Base-by-base conservation (phyloP, 2,113 vertebrate species). In the Micromys minutus region DNA sequence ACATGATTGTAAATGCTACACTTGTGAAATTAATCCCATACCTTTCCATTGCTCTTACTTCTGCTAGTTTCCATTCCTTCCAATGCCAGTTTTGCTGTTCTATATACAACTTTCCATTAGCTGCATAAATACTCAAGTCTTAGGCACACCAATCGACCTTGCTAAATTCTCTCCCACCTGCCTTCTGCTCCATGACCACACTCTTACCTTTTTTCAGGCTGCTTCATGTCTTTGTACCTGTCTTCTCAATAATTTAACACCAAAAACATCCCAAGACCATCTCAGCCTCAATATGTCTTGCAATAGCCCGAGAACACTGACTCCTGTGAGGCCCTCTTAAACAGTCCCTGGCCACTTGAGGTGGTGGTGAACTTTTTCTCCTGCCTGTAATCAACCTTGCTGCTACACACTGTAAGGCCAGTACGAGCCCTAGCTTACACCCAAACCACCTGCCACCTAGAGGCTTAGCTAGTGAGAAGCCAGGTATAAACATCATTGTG, bases 181-280 rank as follows among this genome's bases (percentile, higher is more conserved):
- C 24, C 13, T 95, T 92, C 65, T n/a, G 52, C n/a, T 39, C n/a
- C 9, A 12, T 34, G 22, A 81, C 47, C 34, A 2, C 1, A 21
- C 55, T 52, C 69, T 63, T n/a, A 24, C 61, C 52, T 81, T 45
- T n/a, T 83, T 85, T 61, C 29, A 90, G n/a, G 36, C 42, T 92
- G 61, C 34, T 85, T 83, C 34, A 31, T 47, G 67, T 77, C 80
- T 92, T 81, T 19, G 26, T 12, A 31, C 75, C n/a, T 47, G 8
- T 84, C 12, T 39, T 80, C 55, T 83, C n/a, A 84, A 71, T 61
- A 65, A 74, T 72, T 77, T 74, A 57, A 47, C 50, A 89, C 65
- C 61, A 42, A 93, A 87, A 93, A 87, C 88, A 86, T 61, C 7
- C 16, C 71, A 84, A 92, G 55, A 69, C 36, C 65, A 75, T 75